These are phyloP conservation scores for Lithophane socia DNA, from an alignment of 2,888 invertebrate genomes.

Conservation along the genomic window DNA sequence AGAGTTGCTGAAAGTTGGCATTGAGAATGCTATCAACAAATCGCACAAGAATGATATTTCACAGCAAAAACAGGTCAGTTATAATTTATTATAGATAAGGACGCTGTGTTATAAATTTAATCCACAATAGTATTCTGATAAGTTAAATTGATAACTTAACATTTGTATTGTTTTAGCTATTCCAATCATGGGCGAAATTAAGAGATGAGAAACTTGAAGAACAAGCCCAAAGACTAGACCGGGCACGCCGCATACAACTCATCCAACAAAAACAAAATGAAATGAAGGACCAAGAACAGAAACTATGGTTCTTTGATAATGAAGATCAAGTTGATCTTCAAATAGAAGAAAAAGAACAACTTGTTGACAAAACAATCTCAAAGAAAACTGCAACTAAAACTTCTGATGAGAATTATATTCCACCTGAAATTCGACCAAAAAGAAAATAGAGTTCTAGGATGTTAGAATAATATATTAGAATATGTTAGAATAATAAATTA, in stretches of 20 bases:
- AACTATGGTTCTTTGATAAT: conserved; percentile 95
- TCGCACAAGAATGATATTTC: conserved; percentile 90
- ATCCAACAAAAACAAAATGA: conserved; percentile 89
- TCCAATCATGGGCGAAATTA: conserved; percentile 90
- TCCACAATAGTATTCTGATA: neutral
- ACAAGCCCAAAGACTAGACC: conserved; percentile 90
- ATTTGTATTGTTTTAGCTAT: conserved; percentile 81
- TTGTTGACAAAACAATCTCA: conserved; percentile 72
- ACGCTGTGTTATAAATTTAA: neutral
- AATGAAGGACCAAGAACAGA: conserved; percentile 91
- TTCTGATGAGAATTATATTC: conserved; percentile 92
- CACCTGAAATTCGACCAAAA: conserved; percentile 92
- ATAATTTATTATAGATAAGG: neutral
- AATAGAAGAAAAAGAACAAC: conserved; percentile 91
- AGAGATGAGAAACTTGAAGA: conserved; percentile 91
- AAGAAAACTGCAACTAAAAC: conserved; percentile 87
- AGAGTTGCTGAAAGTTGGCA: conserved; percentile 85
- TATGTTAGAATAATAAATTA: conserved; percentile 35
- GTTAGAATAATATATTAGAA: conserved; percentile 35
- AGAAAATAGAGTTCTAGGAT: conserved; percentile 71
- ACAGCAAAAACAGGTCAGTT: conserved; percentile 88
- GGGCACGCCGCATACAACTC: conserved; percentile 87
- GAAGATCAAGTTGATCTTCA: conserved; percentile 93
- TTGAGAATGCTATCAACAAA: conserved; percentile 90
- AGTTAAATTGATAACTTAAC: neutral